Evolutionary conservation across 2,888 invertebrate genomes (phyloP).

Genomic region (Conistra vaccinii): DNA sequence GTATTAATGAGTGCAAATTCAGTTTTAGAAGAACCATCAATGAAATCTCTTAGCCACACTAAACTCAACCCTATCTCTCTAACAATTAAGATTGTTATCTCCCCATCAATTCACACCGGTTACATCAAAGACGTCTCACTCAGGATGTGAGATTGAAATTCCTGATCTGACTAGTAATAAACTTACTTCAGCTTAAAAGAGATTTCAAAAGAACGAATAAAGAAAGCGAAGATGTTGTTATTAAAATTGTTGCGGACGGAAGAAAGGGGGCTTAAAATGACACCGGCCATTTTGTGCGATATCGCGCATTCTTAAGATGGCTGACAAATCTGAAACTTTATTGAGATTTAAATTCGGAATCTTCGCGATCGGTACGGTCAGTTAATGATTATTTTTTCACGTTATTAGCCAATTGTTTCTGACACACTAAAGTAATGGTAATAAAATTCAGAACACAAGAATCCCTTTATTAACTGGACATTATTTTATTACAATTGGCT

Average conservation of each 20-base stretch:
- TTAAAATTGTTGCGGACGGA: slow-evolving; percentile 84
- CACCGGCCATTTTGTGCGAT: slow-evolving; percentile 75
- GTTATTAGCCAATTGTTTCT: slow-evolving; percentile 68
- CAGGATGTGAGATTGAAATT: slow-evolving; percentile 90
- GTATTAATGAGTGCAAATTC: slow-evolving; percentile 70
- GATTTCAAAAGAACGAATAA: slow-evolving; percentile 88
- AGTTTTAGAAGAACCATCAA: slow-evolving; percentile 68
- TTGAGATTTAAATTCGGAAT: slow-evolving; percentile 81
- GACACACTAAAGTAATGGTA: slow-evolving; percentile 42
- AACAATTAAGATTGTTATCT: slow-evolving; percentile 68
- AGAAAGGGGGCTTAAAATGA: slow-evolving; percentile 82
- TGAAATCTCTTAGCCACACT: slow-evolving; percentile 55
- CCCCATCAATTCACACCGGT: slow-evolving; percentile 67
- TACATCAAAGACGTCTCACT: slow-evolving; percentile 86
- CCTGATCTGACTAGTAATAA: slow-evolving; percentile 90
- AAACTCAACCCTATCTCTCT: slow-evolving; percentile 68
- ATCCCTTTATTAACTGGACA: slow-evolving; percentile 28
- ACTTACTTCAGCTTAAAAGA: slow-evolving; percentile 85
- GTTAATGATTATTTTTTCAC: slow-evolving; percentile 69
- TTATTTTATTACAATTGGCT: slow-evolving; percentile 35
- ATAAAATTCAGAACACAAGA: slow-evolving; percentile 38
- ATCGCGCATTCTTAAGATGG: slow-evolving; percentile 71
- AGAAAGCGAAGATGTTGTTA: slow-evolving; percentile 85
- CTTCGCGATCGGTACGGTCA: slow-evolving; percentile 50
- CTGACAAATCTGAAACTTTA: slow-evolving; percentile 82